Evolutionary conservation across 2,888 invertebrate species (phyloP), one percentile per base, ranked within the genome.

Genomic region (Automeris io): DNA sequence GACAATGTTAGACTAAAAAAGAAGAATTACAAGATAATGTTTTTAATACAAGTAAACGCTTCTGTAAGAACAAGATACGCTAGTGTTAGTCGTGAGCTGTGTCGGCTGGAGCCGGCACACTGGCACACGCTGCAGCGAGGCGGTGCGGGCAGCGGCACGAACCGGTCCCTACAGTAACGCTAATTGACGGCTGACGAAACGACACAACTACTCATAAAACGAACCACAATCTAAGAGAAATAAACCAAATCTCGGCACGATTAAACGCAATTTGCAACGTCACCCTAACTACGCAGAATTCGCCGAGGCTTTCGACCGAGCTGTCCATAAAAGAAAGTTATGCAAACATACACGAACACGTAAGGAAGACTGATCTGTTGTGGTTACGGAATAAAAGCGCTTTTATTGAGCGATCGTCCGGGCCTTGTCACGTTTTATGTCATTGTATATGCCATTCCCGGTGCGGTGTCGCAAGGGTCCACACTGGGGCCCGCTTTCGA

Each of bases 381-480:
- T 64, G 51, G 55, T 55, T 57, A 67, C 47, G 68, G 57, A 74
- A 82, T 83, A 83, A 82, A 83, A 80, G 57, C 69, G 69, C 81
- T 78, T 81, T 81, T 82, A 75, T 75, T 80, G 75, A 78, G 72
- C 73, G 76, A 80, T 77, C 68, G 60, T 51, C 66, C 56, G 65
- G 70, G 37, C 50, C 65, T 70, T 82, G 77, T 76, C 77, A 74
- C 82, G 74, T 82, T 83, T 70, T 72, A 71, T 70, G 69, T 73
- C 68, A 74, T 65, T 67, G 60, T 61, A 70, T 63, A 70, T 64
- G 61, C 49, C 56, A 46, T 67, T 62, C 65, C 57, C 49, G 64
- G 60, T 66, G 59, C 58, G 61, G 54, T 71, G 56, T 60, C 63
- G 55, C 73, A 75, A 75, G 74, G 29, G 29, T n/a, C 29, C 16